These are phyloP conservation scores for Haemorhous mexicanus DNA, from an alignment of 2,113 vertebrate species.

Conservation along the genomic window DNA sequence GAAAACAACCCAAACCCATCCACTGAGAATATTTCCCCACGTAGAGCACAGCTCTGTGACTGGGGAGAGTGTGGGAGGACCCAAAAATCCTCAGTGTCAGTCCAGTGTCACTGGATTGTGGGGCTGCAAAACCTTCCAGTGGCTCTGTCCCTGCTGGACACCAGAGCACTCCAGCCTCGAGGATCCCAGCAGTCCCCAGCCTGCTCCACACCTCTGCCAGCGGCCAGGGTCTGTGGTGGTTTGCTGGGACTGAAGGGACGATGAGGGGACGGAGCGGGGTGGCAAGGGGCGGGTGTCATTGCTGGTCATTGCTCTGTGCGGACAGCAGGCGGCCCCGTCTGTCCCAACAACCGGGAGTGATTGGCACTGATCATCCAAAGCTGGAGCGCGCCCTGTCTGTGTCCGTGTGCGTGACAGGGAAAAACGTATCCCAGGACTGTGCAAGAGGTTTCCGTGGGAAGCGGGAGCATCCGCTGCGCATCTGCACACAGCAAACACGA, in stretches of 20 bases:
- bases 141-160: neutral
- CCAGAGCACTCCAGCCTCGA: neutral
- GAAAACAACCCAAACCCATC: neutral
- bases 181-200: neutral
- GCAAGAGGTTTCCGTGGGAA: rapidly evolving
- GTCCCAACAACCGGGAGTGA: neutral
- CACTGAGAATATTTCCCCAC: neutral
- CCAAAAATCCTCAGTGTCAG: rapidly evolving
- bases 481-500: rapidly evolving
- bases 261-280: rapidly evolving
- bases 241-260: neutral
- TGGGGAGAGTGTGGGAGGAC: neutral
- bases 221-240: rapidly evolving
- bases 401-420: neutral
- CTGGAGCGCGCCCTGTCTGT: rapidly evolving
- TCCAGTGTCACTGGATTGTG: too few relatives aligned
- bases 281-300: rapidly evolving
- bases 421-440: neutral
- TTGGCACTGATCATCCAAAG: neutral
- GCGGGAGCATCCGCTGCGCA: neutral
- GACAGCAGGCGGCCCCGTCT: neutral
- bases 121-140: neutral
- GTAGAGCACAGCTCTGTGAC: neutral
- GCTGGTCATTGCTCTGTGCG: neutral
- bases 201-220: rapidly evolving